Evolutionary conservation across 2,888 invertebrate genomes (phyloP).

Genomic region (Drosophila neonasuta): DNA sequence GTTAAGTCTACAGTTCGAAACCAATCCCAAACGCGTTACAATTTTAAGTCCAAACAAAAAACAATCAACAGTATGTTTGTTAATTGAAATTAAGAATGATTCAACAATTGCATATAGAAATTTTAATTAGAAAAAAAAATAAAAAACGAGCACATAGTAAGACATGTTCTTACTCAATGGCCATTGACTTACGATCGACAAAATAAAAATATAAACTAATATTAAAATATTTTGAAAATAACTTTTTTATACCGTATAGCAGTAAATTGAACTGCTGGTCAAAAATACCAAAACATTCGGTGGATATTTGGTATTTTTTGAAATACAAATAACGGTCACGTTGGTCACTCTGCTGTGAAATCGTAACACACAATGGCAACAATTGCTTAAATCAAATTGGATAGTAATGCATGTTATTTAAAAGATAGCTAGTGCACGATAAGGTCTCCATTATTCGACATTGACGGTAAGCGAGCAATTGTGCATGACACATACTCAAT

Average conservation of each 20-base stretch:
- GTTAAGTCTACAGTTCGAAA: slow-evolving; percentile 34
- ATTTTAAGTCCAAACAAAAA: slow-evolving; percentile 40
- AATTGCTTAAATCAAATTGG: slow-evolving; percentile 43
- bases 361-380: slow-evolving; percentile 31
- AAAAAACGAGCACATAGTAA: slow-evolving; percentile 19
- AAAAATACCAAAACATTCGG: slow-evolving; percentile 5
- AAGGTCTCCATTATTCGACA: slow-evolving; percentile 11
- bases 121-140: slow-evolving; percentile 44
- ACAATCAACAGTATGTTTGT: slow-evolving; percentile 66
- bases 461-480: slow-evolving; percentile 29
- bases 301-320: slow-evolving; percentile 1
- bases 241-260: background rate
- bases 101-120: slow-evolving; percentile 58
- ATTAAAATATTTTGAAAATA: background rate
- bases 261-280: background rate
- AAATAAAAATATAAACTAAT: slow-evolving; percentile 31
- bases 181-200: slow-evolving; percentile 33
- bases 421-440: slow-evolving; percentile 18
- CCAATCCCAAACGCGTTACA: slow-evolving; percentile 31
- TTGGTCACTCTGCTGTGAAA: slow-evolving; percentile 3
- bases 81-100: slow-evolving; percentile 59
- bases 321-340: slow-evolving; percentile 13
- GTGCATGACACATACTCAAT: background rate
- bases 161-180: slow-evolving; percentile 36
- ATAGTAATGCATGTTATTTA: slow-evolving; percentile 25